Conservation (phyloP, 2,797 vertebrate species). For the Hoplostethus atlanticus region DNA sequence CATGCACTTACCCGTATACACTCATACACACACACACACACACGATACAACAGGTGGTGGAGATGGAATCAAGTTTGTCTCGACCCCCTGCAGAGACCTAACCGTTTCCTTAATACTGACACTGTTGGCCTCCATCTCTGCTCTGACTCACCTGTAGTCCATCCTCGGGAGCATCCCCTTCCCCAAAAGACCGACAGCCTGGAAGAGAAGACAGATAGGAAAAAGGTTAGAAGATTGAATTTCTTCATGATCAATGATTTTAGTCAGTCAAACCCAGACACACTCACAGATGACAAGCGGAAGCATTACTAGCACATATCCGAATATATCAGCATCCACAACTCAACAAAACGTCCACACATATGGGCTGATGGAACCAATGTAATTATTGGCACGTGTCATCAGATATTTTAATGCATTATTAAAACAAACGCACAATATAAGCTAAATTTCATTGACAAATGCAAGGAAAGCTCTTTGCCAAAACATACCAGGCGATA, state of each 20-base stretch:
- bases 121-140: neutral
- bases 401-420: neutral
- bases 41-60: neutral
- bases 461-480: neutral
- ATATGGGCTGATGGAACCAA: neutral
- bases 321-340: neutral
- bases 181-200: conserved; percentile 91
- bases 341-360: neutral
- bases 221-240: conserved; percentile 11
- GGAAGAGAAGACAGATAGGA: conserved; percentile 41
- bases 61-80: neutral
- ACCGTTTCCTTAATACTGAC: neutral
- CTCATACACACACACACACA: neutral
- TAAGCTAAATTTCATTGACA: neutral
- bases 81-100: neutral
- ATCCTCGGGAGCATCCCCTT: conserved; percentile 89
- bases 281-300: neutral
- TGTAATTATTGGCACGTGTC: neutral
- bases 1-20: neutral
- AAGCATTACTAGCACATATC: neutral
- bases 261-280: neutral
- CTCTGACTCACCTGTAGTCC: conserved; percentile 90
- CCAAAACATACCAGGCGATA: too few species aligned
- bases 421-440: neutral
- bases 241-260: neutral